Percentiles rank a stretch among this genome's conserved stretches.
phyloP scores from a whole-genome alignment of 2,888 invertebrate genomes.

The Beris chalybata region DNA sequence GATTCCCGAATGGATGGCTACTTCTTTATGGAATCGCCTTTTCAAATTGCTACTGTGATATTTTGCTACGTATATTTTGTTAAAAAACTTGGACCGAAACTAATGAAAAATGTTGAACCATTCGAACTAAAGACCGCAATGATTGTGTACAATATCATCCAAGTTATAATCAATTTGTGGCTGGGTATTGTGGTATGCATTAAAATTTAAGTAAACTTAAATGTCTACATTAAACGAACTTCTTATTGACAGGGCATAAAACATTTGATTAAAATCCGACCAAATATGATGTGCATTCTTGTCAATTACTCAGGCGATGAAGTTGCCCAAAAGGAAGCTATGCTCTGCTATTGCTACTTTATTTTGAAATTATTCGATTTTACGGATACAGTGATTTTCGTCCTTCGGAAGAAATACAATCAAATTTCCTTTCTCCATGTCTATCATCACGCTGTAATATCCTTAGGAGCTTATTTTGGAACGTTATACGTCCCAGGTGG shows the following conservation, averaged over 20 bases:
- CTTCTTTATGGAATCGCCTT: conserved; percentile 67
- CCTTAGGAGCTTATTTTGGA: conserved; percentile 62
- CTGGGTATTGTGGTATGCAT: conserved; percentile 56
- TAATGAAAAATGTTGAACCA: conserved; percentile 68
- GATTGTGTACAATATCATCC: conserved; percentile 66
- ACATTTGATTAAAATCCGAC: not conserved
- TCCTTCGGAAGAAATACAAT: conserved; percentile 68
- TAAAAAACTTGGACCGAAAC: conserved; percentile 66
- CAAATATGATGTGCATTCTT: conserved; percentile 6
- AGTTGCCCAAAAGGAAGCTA: not conserved
- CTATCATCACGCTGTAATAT: conserved; percentile 75
- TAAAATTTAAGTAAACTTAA: not conserved
- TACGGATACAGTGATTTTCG: conserved; percentile 69
- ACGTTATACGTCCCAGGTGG: conserved; percentile 66
- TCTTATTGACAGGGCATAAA: not conserved
- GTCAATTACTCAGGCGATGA: conserved; percentile 16
- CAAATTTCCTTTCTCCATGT: conserved; percentile 71
- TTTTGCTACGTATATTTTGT: conserved; percentile 68
- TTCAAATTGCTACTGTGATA: conserved; percentile 61
- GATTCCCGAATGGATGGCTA: conserved; percentile 67
- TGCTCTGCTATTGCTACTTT: conserved; percentile 61
- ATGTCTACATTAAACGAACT: conserved; percentile 1
- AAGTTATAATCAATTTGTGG: conserved; percentile 62
- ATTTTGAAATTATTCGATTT: conserved; percentile 67
- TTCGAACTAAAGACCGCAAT: conserved; percentile 66